Conservation (phyloP, 2,113 vertebrate genomes). For the Cryptomyrus ogoouensis region DNA sequence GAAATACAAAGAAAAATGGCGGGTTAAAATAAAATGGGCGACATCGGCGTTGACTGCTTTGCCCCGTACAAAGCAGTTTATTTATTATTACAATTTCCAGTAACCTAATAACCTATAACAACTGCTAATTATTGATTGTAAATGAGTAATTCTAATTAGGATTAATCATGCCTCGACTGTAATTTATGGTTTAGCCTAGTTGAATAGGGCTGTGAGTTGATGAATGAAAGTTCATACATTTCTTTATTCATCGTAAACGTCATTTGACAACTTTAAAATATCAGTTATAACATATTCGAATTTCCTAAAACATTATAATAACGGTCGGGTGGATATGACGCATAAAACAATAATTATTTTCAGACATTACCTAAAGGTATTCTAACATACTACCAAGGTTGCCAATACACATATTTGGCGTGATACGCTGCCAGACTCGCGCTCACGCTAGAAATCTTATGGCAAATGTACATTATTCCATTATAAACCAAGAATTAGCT, state of each 20-base stretch:
- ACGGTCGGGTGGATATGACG: neutral
- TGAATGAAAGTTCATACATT: neutral
- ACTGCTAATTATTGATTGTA: neutral
- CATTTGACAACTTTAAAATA: neutral
- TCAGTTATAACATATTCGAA: neutral
- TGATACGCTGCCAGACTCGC: too few relatives aligned
- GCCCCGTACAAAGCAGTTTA: neutral
- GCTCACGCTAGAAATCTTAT: too few relatives aligned
- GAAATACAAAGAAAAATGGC: slow-evolving; percentile 58
- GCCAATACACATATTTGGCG: too few relatives aligned
- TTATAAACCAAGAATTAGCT: neutral
- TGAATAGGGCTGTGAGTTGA: neutral
- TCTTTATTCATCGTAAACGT: neutral
- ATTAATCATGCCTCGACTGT: neutral
- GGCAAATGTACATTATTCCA: neutral
- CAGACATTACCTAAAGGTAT: neutral
- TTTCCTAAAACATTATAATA: neutral
- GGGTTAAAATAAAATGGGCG: slow-evolving; percentile 48
- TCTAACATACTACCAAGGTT: neutral
- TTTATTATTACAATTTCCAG: neutral
- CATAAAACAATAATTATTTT: neutral
- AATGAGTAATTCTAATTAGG: neutral
- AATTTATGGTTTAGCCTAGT: neutral
- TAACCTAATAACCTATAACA: neutral
- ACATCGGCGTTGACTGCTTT: slow-evolving; percentile 28